Percentiles rank a stretch among this genome's conserved stretches.
Conservation (phyloP, 1,140 invertebrate genomes). For the Colletes latitarsis region DNA sequence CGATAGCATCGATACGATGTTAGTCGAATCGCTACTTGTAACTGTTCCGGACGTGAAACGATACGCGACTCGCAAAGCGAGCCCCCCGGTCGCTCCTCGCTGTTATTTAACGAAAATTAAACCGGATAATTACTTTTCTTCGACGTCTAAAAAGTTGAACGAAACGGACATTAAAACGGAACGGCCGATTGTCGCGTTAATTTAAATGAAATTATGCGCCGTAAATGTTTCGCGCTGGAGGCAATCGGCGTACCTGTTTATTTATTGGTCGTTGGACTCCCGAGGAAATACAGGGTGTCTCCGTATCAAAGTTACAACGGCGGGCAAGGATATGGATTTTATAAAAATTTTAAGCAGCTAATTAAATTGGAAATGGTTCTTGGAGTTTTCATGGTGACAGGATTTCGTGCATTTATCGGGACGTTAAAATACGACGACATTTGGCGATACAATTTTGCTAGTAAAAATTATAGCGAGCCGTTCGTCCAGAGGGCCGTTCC, state of each 20-base stretch:
- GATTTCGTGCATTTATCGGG: conserved; percentile 30
- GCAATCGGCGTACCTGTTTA: conserved; percentile 7
- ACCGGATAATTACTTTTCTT: conserved; percentile 29
- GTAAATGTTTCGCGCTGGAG: neutral
- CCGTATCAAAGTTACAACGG: no score
- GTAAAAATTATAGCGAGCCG: conserved; percentile 56
- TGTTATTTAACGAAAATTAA: conserved; percentile 15
- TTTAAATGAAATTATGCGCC: conserved; percentile 12
- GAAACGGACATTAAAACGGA: neutral
- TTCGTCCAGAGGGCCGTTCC: conserved; percentile 41
- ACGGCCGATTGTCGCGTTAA: neutral
- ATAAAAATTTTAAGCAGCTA: no score
- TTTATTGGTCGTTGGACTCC: neutral
- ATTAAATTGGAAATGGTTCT: neutral
- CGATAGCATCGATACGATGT: neutral
- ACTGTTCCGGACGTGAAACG: neutral
- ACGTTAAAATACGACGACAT: conserved; percentile 43
- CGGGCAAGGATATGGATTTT: no score
- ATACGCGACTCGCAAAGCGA: neutral
- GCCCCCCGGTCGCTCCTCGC: neutral
- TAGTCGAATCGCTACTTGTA: neutral
- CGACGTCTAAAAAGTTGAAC: conserved; percentile 3
- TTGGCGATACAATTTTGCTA: conserved; percentile 37
- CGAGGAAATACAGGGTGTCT: no score
- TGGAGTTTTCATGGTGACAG: neutral